Evolutionary conservation across 2,113 vertebrate species (phyloP), one percentile per base, ranked within the genome.

Genomic region (Trachemys scripta): DNA sequence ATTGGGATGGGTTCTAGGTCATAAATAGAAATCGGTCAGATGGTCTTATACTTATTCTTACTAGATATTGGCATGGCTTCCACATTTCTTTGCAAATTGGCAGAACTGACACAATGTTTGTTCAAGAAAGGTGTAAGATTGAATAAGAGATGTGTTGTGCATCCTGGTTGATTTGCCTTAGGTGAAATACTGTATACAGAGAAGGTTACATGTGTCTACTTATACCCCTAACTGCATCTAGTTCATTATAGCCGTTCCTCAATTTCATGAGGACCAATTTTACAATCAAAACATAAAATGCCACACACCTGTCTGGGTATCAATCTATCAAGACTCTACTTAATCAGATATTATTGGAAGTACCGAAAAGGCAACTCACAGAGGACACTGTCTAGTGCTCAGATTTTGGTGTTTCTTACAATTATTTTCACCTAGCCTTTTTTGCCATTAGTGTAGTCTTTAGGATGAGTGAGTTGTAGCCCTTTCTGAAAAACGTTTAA

Each of bases 391-490:
- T 25, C n/a, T 38, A 72, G 19, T 85, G 12, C 11, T 22, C 53
- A 3, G 31, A 27, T 87, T 85, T 81, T 85, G 2, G n/a, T 56
- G 8, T 45, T 2, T 90, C 90, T 85, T 10, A 1, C 86, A 94
- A n/a, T 22, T 2, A 1, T 10, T 75, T 82, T 91, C 75, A 47
- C 5, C 24, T 78, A 93, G 20, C 62, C 69, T 89, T 81, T 62
- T 72, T 72, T 85, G 47, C 56, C 5, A 5, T 78, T 95, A 96
- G 82, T 89, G 29, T 91, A 42, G 88, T 62, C 45, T 95, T 81
- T 79, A 87, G 84, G 82, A 72, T 7, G 80, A 53, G 16, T 35
- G 92, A 93, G 88, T 91, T 59, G 35, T 84, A 72, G 10, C 29
- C 22, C 11, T n/a, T 69, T 84, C 29, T n/a, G 35, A 87, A 4